These are phyloP conservation scores for Andrena minutula DNA, from an alignment of 2,888 invertebrate genomes.

Conservation along the genomic window DNA sequence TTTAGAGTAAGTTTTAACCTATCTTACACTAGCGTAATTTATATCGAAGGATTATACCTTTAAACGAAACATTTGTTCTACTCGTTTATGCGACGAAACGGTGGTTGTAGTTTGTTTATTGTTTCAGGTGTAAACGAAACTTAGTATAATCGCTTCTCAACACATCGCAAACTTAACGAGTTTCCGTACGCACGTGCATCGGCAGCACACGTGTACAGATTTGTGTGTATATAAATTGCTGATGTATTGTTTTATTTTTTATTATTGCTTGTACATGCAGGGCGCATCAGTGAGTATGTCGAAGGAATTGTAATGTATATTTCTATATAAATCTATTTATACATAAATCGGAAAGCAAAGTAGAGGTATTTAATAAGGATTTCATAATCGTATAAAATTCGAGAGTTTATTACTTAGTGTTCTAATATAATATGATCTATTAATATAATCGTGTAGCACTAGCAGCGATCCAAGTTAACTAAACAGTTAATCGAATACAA, in stretches of 20 bases:
- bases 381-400: neutral
- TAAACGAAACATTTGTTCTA: slow-evolving; percentile 49
- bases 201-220: neutral
- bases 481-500: slow-evolving; percentile 10
- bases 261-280: neutral
- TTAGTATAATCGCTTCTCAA: neutral
- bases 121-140: neutral
- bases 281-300: neutral
- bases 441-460: neutral
- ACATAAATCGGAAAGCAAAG: too few relatives aligned
- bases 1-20: slow-evolving; percentile 32
- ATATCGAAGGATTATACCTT: slow-evolving; percentile 31
- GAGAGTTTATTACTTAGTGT: slow-evolving; percentile 8
- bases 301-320: too few relatives aligned
- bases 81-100: slow-evolving; percentile 4
- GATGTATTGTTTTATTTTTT: too few relatives aligned
- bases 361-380: slow-evolving; percentile 4
- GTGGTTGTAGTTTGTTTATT: neutral
- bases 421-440: slow-evolving; percentile 19
- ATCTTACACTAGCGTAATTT: neutral
- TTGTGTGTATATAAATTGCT: neutral
- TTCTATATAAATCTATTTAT: too few relatives aligned
- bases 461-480: neutral
- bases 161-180: neutral
- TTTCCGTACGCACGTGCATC: neutral